Conservation (phyloP, 2,797 vertebrate genomes). For the Microctenopoma steveboyesi region DNA sequence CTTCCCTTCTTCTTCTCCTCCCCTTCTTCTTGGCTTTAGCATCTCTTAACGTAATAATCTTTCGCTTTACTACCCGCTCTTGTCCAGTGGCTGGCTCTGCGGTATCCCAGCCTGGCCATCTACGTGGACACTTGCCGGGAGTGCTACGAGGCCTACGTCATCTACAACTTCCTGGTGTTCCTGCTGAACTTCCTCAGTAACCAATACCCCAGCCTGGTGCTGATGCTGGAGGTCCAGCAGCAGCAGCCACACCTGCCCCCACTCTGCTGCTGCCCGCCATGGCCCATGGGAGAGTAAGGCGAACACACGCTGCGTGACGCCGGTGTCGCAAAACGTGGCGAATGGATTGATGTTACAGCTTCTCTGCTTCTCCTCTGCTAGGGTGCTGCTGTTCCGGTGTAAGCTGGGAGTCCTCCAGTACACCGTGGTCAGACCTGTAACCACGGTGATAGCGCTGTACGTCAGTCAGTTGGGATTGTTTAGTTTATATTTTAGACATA, state of each 20-base stretch:
- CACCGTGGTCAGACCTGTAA: slow-evolving; percentile 93
- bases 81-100: slow-evolving; percentile 92
- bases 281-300: slow-evolving; percentile 97
- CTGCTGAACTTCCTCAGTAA: slow-evolving; percentile 94
- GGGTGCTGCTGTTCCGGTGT: slow-evolving; percentile 93
- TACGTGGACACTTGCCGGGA: slow-evolving; percentile 98
- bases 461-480: slow-evolving; percentile 55
- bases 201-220: slow-evolving; percentile 92
- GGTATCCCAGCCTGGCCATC: slow-evolving; percentile 93
- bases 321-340: not conserved
- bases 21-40: not conserved
- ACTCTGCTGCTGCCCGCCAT: slow-evolving; percentile 93
- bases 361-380: slow-evolving; percentile 61
- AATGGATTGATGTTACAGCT: not conserved
- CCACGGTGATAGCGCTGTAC: slow-evolving; percentile 94
- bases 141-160: slow-evolving; percentile 98
- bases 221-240: slow-evolving; percentile 95
- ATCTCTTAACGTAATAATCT: not conserved
- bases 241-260: slow-evolving; percentile 95
- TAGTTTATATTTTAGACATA: no score
- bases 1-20: not conserved
- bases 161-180: slow-evolving; percentile 98
- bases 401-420: slow-evolving; percentile 97
- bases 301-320: not conserved
- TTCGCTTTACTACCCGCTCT: not conserved